Evolutionary conservation across 2,888 invertebrate species (phyloP).

Genomic region (Archaeoteleia sp.): DNA sequence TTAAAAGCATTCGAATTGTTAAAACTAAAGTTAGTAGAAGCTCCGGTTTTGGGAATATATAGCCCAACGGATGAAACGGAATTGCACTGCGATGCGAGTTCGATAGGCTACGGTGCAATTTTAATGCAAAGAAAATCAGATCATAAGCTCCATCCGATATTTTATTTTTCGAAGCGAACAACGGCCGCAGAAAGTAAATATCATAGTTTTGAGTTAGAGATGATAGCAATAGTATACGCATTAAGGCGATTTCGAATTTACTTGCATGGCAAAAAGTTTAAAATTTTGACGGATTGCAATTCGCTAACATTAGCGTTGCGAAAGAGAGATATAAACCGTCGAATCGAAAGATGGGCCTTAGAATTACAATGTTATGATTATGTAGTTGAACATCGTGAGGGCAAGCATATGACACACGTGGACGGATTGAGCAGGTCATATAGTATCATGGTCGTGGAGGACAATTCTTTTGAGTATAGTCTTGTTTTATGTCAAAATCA

Average conservation of each 20-base stretch:
- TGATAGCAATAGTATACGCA: conserved; percentile 52
- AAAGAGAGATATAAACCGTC: conserved; percentile 59
- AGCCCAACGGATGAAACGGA: conserved; percentile 61
- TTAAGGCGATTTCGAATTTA: conserved; percentile 57
- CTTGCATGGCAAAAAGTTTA: conserved; percentile 57
- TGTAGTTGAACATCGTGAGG: conserved; percentile 50
- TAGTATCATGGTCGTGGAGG: conserved; percentile 3
- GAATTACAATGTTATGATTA: conserved; percentile 56
- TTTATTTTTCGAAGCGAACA: conserved; percentile 61
- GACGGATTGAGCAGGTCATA: conserved; percentile 54
- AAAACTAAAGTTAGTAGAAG: conserved; percentile 38
- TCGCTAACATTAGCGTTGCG: conserved; percentile 54
- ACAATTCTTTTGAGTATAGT: conserved; percentile 11
- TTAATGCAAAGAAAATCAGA: conserved; percentile 60
- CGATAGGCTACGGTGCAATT: conserved; percentile 61
- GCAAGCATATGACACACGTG: conserved; percentile 54
- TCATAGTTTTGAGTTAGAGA: conserved; percentile 64
- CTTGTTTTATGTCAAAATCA: not conserved
- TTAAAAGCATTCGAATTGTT: conserved; percentile 48
- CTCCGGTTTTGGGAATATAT: conserved; percentile 60
- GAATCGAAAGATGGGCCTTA: conserved; percentile 59
- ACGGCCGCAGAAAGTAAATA: conserved; percentile 57
- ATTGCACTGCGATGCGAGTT: conserved; percentile 64
- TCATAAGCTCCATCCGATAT: conserved; percentile 58
- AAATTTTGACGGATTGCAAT: conserved; percentile 62